Evolutionary conservation across 2,888 invertebrate genomes (phyloP), one percentile per base, ranked within the genome.

Genomic region (Pardosa pseudoannulata): DNA sequence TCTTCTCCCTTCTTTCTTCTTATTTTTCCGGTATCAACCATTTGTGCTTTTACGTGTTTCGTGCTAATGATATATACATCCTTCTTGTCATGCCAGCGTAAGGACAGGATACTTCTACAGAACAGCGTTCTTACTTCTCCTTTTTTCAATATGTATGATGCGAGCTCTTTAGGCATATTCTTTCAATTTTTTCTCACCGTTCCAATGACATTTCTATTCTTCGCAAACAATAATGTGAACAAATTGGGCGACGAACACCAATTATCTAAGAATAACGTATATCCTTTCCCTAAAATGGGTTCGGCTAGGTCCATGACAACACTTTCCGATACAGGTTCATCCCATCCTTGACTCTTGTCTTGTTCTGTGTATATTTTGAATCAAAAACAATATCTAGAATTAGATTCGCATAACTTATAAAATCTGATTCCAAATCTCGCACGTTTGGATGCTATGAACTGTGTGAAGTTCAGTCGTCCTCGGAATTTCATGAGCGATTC

Each of bases 401-500:
- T 32, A 19, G 31, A 31, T 67, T 67, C 1, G 32, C 32, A 67
- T 32, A 31, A 36, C n/a, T 67, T 67, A 31, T 67, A 1, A 31
- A 67, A 67, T 36, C 31, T 67, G n/a, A 36, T 36, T 36, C 31
- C 67, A 67, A 31, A 28, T 23, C 31, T 11, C 16, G 16, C 41
- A 16, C 16, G 41, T 46, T 46, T n/a, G n/a, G n/a, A n/a, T n/a
- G n/a, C n/a, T n/a, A n/a, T n/a, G n/a, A n/a, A n/a, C n/a, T n/a
- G n/a, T 46, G 41, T 32, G 19, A 31, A 67, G n/a, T 67, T 67
- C 19, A 67, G 36, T 19, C 31, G 2, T n/a, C 67, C 31, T 67
- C 19, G 29, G 1, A 67, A 67, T 67, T 67, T 67, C 67, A 67
- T 67, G n/a, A 67, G 67, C 16, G 67, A 67, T 67, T 67, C 31